These are phyloP conservation scores for Trichopoda pennipes DNA, from an alignment of 2,888 invertebrate genomes.

Conservation along the genomic window DNA sequence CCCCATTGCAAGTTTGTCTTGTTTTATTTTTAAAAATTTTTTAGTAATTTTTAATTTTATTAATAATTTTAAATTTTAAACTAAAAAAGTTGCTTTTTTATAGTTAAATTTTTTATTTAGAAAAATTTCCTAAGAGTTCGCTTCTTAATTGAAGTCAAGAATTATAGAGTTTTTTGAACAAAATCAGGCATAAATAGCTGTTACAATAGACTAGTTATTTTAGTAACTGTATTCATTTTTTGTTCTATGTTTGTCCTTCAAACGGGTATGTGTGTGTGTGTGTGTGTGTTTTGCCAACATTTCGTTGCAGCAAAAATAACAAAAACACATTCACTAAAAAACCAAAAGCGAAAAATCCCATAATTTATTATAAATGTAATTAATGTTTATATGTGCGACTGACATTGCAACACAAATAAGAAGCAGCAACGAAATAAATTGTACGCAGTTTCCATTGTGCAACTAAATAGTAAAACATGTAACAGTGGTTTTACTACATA, in stretches of 20 bases:
- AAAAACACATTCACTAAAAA: background rate
- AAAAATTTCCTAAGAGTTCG: too few species aligned
- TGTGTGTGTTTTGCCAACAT: background rate
- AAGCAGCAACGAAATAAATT: conserved; percentile 21
- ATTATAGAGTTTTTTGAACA: too few species aligned
- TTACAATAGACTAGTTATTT: background rate
- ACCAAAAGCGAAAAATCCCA: conserved; percentile 15
- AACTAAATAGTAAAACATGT: background rate
- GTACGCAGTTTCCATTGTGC: conserved; percentile 3
- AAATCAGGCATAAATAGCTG: too few species aligned
- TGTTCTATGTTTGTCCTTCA: background rate
- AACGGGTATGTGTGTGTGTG: too few species aligned
- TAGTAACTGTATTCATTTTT: background rate
- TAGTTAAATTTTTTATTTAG: too few species aligned
- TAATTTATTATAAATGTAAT: conserved; percentile 62
- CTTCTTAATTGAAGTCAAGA: too few species aligned
- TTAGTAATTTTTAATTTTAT: too few species aligned
- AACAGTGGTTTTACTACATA: conserved; percentile 3
- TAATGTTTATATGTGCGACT: conserved; percentile 49
- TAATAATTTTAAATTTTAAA: too few species aligned
- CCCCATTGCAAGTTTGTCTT: too few species aligned
- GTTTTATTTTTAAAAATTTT: too few species aligned
- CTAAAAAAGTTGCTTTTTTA: too few species aligned
- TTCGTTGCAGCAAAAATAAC: background rate
- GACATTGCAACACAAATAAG: background rate